Evolutionary conservation across 2,797 vertebrate genomes (phyloP).

Genomic region (Acipenser oxyrinchus): DNA sequence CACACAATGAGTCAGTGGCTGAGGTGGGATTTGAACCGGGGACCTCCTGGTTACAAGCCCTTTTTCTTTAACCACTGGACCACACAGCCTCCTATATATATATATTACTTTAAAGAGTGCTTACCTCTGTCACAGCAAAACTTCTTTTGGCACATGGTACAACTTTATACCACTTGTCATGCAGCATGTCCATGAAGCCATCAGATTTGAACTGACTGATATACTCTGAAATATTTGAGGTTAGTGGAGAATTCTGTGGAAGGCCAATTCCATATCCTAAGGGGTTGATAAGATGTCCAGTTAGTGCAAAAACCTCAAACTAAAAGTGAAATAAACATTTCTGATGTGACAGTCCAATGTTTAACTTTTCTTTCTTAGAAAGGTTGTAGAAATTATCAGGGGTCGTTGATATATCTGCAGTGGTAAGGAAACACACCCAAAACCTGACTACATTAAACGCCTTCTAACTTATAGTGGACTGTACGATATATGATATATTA

Average conservation of each 20-base stretch:
- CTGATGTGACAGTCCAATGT: too few relatives aligned
- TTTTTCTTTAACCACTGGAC: fast-evolving
- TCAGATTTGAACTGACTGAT: conserved; percentile 96
- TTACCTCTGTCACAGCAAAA: conserved; percentile 92
- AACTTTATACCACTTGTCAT: conserved; percentile 98
- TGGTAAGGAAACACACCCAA: too few relatives aligned
- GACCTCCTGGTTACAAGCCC: fast-evolving
- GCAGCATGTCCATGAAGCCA: conserved; percentile 93
- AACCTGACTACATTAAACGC: too few relatives aligned
- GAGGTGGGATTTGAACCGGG: too few relatives aligned
- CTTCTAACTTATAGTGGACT: too few relatives aligned
- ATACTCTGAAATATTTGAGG: conserved; percentile 91
- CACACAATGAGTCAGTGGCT: too few relatives aligned
- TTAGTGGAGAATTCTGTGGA: conserved; percentile 85
- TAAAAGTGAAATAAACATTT: too few relatives aligned
- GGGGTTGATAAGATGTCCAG: conserved; percentile 1
- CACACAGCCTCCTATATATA: too few relatives aligned
- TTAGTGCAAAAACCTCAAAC: not conserved
- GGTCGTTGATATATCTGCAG: too few relatives aligned
- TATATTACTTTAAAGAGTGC: not conserved
- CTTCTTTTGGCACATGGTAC: conserved; percentile 94
- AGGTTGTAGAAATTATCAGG: too few relatives aligned
- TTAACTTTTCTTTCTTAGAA: too few relatives aligned
- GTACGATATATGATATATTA: too few relatives aligned
- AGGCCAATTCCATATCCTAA: conserved; percentile 94